These are phyloP conservation scores for Papilio aristodemus DNA, from an alignment of 1,140 invertebrate genomes.

Conservation along the genomic window DNA sequence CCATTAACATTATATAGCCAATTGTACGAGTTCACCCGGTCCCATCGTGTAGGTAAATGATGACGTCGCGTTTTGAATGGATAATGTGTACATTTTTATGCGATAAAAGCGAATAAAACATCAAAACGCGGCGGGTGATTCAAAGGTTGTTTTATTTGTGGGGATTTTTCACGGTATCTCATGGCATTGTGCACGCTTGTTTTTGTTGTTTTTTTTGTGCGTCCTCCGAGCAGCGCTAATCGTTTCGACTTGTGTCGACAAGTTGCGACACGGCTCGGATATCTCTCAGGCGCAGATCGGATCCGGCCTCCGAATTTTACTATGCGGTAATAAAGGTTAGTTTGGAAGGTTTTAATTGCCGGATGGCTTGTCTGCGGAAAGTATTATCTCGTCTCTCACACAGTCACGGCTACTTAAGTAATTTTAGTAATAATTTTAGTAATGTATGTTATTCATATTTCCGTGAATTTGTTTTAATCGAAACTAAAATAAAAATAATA, in stretches of 20 bases:
- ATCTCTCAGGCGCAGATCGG: slow-evolving; percentile 7
- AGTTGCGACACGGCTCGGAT: slow-evolving; percentile 54
- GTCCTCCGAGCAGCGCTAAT: slow-evolving; percentile 47
- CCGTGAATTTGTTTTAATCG: too few relatives aligned
- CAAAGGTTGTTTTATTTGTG: slow-evolving; percentile 62
- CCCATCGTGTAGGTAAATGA: slow-evolving; percentile 47
- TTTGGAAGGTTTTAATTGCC: slow-evolving; percentile 21
- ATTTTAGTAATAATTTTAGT: too few relatives aligned
- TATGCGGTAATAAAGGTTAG: slow-evolving; percentile 28
- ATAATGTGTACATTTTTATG: slow-evolving; percentile 51
- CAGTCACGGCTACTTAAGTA: slow-evolving; percentile 5
- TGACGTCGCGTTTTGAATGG: slow-evolving; percentile 52
- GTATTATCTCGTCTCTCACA: slow-evolving; percentile 24
- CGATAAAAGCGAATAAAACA: slow-evolving; percentile 44
- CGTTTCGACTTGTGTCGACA: slow-evolving; percentile 65
- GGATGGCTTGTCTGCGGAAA: neutral
- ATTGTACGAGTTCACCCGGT: slow-evolving; percentile 50
- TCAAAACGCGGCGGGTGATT: slow-evolving; percentile 42
- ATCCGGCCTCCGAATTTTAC: slow-evolving; percentile 21
- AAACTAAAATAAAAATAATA: too few relatives aligned
- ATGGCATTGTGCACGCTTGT: slow-evolving; percentile 55
- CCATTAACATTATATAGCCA: slow-evolving; percentile 57
- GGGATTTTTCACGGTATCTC: slow-evolving; percentile 65
- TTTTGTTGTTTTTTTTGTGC: slow-evolving; percentile 56
- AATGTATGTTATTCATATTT: too few relatives aligned